Base-by-base conservation (phyloP, 2,797 vertebrate genomes). In the Urocyon cinereoargenteus region DNA sequence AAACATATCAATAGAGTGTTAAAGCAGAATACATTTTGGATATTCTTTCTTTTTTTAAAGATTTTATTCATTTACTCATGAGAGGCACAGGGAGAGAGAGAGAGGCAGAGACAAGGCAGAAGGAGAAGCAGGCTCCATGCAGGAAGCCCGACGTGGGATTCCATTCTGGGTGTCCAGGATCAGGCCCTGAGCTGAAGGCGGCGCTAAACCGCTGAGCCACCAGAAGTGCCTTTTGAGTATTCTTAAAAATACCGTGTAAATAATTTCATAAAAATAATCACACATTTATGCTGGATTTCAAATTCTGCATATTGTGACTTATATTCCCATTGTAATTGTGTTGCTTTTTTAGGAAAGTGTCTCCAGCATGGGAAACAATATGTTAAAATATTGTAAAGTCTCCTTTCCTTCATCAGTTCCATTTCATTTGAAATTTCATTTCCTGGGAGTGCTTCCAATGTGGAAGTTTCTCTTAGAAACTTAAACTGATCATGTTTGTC, bases 341-440 rank as follows among this genome's bases (percentile, higher is more conserved):
- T 79, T 90, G 36, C 34, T 53, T 34, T 59, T 73, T 66, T 18
- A 79, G 45, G 16, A 68, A 45, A 87, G 19, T 51, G 22, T 61
- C 72, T 93, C 15, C 19, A 57, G 4, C 24, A 13, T 59, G 45
- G 51, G 57, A 18, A 66, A 55, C 2, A 77, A 16, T 22, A 51
- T 19, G 2, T 11, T 94, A 90, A 88, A 97, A 92, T 78, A 89
- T 7, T 53, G 70, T 70, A 2, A 91, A 89, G 18, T 86, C 14
- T 61, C 70, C 0, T 1, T 78, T 61, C 49, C 49, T 96, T 91
- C 68, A 87, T 88, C 83, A 91, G 36, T 62, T 97, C 6, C 9
- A 2, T 64, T 92, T 72, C 93, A 36, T 81, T 90, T 88, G 19
- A 81, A 91, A 34, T 11, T 61, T 77, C 11, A 8, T 92, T 94